A percentile compares a stretch with the other conserved stretches of the same genome.
Evolutionary conservation across 2,888 invertebrate genomes (phyloP).

Genomic region (Galerucella calmariensis): DNA sequence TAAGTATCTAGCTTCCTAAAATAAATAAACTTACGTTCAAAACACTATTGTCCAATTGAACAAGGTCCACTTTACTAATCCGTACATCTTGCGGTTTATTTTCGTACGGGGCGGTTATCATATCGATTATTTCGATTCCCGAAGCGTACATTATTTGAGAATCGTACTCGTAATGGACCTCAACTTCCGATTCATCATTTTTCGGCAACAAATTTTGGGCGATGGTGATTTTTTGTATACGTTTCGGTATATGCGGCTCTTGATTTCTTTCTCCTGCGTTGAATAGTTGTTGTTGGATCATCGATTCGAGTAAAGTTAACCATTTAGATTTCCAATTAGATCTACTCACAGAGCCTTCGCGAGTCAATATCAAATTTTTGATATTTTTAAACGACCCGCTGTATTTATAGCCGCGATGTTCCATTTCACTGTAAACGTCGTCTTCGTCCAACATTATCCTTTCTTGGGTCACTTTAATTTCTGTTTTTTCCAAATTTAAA

Average conservation of each 20-base stretch:
- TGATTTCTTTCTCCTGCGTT: constrained; percentile 73
- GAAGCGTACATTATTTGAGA: constrained; percentile 57
- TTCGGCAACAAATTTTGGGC: constrained; percentile 53
- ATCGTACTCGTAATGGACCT: constrained; percentile 57
- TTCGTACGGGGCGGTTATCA: constrained; percentile 53
- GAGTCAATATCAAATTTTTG: constrained; percentile 55
- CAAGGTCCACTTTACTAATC: constrained; percentile 57
- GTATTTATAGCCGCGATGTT: constrained; percentile 75
- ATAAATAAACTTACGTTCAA: constrained; percentile 46
- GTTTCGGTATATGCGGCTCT: constrained; percentile 77
- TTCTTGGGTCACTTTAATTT: constrained; percentile 62
- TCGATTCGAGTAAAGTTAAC: constrained; percentile 89
- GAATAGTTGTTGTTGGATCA: constrained; percentile 83
- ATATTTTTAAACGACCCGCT: constrained; percentile 57
- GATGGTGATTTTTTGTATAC: constrained; percentile 68
- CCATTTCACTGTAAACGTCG: constrained; percentile 78
- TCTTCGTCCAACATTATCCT: constrained; percentile 69
- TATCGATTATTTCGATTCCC: constrained; percentile 59
- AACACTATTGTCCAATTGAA: constrained; percentile 50
- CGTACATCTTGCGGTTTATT: constrained; percentile 51
- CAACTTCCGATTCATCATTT: constrained; percentile 52
- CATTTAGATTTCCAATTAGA: constrained; percentile 71
- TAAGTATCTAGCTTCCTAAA: not conserved
- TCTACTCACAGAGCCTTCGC: constrained; percentile 58
- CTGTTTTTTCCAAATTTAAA: constrained; percentile 66